These are phyloP conservation scores for Falcaria lacertinaria DNA, from an alignment of 2,888 invertebrate genomes.

Conservation along the genomic window DNA sequence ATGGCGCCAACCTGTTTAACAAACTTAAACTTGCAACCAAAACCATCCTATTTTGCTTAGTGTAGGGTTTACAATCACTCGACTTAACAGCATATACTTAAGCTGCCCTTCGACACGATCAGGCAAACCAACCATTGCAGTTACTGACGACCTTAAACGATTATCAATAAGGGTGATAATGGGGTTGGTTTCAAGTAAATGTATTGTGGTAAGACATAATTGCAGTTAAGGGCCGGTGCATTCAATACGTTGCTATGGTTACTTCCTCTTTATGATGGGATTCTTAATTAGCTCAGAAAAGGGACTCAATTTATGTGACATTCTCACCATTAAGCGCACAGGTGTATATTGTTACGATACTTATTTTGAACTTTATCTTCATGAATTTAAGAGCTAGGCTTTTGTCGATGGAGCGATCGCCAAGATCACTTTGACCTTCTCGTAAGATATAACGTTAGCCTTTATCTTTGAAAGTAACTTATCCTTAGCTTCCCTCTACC, in stretches of 20 bases:
- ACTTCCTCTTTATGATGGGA: slow-evolving; percentile 15
- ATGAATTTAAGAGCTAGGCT: no score
- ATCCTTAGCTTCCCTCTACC: no score
- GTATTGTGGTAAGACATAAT: slow-evolving; percentile 28
- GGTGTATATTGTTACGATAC: no score
- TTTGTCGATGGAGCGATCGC: no score
- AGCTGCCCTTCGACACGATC: background rate
- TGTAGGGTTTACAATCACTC: background rate
- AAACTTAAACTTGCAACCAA: slow-evolving; percentile 10
- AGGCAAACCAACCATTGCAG: background rate
- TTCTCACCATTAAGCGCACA: no score
- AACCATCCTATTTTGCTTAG: background rate
- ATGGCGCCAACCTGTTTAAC: slow-evolving; percentile 13
- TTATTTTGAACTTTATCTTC: no score
- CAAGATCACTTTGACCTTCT: no score
- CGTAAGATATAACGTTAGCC: no score
- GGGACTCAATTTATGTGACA: no score
- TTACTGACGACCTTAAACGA: slow-evolving; percentile 4
- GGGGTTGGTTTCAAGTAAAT: slow-evolving; percentile 1
- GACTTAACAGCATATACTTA: background rate
- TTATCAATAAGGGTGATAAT: slow-evolving; percentile 12
- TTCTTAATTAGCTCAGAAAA: background rate
- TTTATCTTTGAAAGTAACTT: no score
- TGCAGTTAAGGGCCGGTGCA: slow-evolving; percentile 42
- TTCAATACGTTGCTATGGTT: slow-evolving; percentile 44